Conservation (phyloP, 2,113 vertebrate species). For the Myiozetetes cayanensis region DNA sequence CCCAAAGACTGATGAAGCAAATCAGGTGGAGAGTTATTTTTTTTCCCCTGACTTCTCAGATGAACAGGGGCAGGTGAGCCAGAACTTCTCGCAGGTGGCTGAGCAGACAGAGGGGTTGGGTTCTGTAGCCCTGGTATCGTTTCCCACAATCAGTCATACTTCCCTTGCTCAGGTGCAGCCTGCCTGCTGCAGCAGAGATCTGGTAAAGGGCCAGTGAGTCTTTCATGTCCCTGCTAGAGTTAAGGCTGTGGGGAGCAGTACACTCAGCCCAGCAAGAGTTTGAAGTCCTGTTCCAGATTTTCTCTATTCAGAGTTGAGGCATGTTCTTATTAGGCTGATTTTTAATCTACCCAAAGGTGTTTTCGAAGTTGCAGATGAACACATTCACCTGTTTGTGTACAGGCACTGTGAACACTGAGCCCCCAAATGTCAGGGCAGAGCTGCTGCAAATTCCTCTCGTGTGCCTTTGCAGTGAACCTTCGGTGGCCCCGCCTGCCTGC, state of each 20-base stretch:
- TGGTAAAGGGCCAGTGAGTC: background rate
- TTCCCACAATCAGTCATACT: background rate
- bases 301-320: background rate
- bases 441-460: background rate
- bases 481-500: rapidly evolving
- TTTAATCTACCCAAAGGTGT: background rate
- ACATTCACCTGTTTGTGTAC: background rate
- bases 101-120: rapidly evolving
- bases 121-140: background rate
- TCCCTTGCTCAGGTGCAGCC: background rate
- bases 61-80: background rate
- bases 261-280: rapidly evolving
- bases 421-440: background rate
- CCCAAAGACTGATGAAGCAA: background rate
- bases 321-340: background rate
- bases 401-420: background rate
- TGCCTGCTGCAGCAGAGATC: background rate
- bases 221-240: background rate
- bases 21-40: background rate
- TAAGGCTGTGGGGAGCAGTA: background rate
- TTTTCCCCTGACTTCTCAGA: background rate
- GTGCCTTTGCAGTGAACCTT: background rate
- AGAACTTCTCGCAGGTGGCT: background rate
- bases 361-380: background rate
- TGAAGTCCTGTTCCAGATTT: background rate